Conservation (phyloP, 2,888 invertebrate species). For the Oligia latruncula region DNA sequence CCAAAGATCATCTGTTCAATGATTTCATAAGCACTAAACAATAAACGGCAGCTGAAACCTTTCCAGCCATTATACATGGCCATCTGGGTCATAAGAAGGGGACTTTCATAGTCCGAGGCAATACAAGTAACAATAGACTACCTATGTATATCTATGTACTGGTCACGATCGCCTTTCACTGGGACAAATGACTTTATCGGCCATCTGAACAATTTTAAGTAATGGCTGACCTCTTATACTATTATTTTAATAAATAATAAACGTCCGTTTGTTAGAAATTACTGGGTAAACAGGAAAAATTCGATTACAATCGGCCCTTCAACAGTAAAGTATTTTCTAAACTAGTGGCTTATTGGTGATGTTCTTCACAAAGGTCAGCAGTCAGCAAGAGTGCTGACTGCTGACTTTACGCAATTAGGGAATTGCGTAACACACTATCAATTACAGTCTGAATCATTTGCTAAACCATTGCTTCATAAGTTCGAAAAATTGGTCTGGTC, state of each 20-base stretch:
- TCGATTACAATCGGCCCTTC: constrained; percentile 36
- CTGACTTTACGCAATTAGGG: too few species aligned
- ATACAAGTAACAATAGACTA: constrained; percentile 72
- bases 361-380: neutral
- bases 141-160: constrained; percentile 54
- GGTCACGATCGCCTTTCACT: constrained; percentile 80
- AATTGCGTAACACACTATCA: too few species aligned
- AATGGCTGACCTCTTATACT: constrained; percentile 54
- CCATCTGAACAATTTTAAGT: constrained; percentile 60
- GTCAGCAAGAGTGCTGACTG: neutral
- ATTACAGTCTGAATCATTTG: neutral
- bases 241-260: constrained; percentile 46
- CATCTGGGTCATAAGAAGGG: constrained; percentile 56
- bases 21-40: constrained; percentile 26
- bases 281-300: constrained; percentile 44
- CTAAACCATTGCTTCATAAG: neutral
- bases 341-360: neutral
- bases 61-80: constrained; percentile 39
- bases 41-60: constrained; percentile 33
- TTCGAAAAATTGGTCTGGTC: neutral
- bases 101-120: constrained; percentile 62
- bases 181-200: constrained; percentile 74
- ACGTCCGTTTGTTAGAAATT: constrained; percentile 27
- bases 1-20: constrained; percentile 7
- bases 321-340: constrained; percentile 12